Evolutionary conservation across 1,140 invertebrate species (phyloP).

Genomic region (Bombus ignitus): DNA sequence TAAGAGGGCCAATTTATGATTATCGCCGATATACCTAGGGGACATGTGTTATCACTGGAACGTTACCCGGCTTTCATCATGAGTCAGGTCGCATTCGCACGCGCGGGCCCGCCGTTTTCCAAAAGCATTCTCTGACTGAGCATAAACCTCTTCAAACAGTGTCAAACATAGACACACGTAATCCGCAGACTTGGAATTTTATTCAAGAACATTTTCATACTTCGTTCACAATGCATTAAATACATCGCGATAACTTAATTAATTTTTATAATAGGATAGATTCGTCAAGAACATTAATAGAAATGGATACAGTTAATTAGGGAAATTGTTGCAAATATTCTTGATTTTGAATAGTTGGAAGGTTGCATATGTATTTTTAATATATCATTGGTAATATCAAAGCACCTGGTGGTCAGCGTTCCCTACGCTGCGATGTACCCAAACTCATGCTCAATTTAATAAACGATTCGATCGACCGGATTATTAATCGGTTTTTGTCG

Average conservation of each 20-base stretch:
- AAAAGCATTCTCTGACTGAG: slow-evolving; percentile 57
- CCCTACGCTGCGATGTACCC: slow-evolving; percentile 75
- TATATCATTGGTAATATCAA: not conserved
- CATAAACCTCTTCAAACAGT: not conserved
- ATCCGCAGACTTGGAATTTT: not conserved
- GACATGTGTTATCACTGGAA: slow-evolving; percentile 79
- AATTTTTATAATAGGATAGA: not conserved
- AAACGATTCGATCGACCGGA: not conserved
- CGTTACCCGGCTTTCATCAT: slow-evolving; percentile 80
- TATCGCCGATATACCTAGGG: slow-evolving; percentile 91
- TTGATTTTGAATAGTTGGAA: not conserved
- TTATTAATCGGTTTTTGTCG: not conserved
- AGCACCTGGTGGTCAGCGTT: slow-evolving; percentile 29
- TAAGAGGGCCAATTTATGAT: slow-evolving; percentile 91
- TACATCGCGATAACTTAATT: not conserved
- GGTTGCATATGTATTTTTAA: not conserved
- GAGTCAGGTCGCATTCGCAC: slow-evolving; percentile 75
- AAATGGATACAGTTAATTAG: slow-evolving; percentile 11
- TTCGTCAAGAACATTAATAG: not conserved
- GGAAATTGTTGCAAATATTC: not conserved
- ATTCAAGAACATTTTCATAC: not conserved
- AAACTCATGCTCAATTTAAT: slow-evolving; percentile 73
- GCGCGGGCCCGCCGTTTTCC: slow-evolving; percentile 73
- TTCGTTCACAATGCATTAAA: not conserved
- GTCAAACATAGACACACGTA: not conserved